Evolutionary conservation across 1,140 invertebrate species (phyloP), one percentile per base, ranked within the genome.

Genomic region (Eueides isabella): DNA sequence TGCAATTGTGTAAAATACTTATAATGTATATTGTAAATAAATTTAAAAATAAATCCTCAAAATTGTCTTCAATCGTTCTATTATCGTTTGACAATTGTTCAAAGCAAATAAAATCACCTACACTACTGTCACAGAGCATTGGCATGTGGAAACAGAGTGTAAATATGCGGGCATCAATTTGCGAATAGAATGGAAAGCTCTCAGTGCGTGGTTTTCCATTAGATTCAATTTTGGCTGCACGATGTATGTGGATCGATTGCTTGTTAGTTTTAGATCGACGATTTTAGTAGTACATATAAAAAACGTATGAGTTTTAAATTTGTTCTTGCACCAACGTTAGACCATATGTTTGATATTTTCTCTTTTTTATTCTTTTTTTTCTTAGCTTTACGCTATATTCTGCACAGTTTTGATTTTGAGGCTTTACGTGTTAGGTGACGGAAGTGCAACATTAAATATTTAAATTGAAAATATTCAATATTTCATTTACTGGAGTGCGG

Each of bases 141-240:
- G 48, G 29, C 23, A 55, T 67, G 41, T 61, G 29, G 67, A 5
- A 35, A 55, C n/a, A 23, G 67, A 33, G 67, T 70, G 61, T 55
- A 70, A 62, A 62, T 61, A 62, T 61, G 55, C 30, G 48, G 67
- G 30, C 67, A 61, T 63, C 55, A 62, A 70, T 70, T 70, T 62
- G 9, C 5, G 19, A 63, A 62, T 41, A 70, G 68, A 70, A 70
- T 63, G 31, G 55, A 62, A 70, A 31, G 33, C 55, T 41, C 33
- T 62, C 12, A 67, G 28, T 62, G 68, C 48, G 30, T 41, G 48
- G 67, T 70, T 41, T 70, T 70, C 61, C 68, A 70, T 62, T 61
- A 70, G 61, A 70, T 70, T 70, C 68, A 29, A 70, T 70, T 69
- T 70, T 38, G 55, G 55, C 19, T 68, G 30, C 11, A 26, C 19